Conservation (phyloP, 2,797 vertebrate species). For the Parambassis ranga region DNA sequence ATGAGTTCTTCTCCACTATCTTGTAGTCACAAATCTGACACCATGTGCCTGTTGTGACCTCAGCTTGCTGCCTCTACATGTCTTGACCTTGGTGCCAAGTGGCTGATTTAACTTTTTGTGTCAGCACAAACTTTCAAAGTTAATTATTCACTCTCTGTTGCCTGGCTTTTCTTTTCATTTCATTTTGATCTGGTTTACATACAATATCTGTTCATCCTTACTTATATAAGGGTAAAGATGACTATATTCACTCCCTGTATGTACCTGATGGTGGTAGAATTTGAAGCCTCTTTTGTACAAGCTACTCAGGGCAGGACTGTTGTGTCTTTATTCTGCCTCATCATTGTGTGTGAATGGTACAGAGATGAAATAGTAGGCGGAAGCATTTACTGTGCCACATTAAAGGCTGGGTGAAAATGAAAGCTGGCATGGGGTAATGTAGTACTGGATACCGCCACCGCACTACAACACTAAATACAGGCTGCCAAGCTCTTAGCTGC, state of each 20-base stretch:
- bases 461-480: no score
- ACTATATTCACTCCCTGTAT: not conserved
- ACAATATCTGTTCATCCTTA: not conserved
- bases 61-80: not conserved
- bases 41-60: not conserved
- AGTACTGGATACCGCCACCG: no score
- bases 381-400: no score
- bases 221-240: not conserved
- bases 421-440: no score
- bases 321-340: no score
- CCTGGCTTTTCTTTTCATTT: slow-evolving; percentile 18
- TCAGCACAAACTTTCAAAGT: slow-evolving; percentile 62
- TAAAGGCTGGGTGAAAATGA: no score
- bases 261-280: not conserved
- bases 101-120: slow-evolving; percentile 13
- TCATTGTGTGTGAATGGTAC: no score
- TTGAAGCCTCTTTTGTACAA: no score
- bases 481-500: no score
- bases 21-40: not conserved
- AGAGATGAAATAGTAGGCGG: no score
- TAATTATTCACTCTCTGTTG: slow-evolving; percentile 70
- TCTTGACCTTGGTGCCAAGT: slow-evolving; percentile 53
- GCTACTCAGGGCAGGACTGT: no score
- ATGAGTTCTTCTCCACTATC: not conserved
- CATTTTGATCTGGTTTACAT: slow-evolving; percentile 14